These are phyloP conservation scores for Conus canariensis DNA, from an alignment of 2,888 invertebrate genomes.

Conservation along the genomic window DNA sequence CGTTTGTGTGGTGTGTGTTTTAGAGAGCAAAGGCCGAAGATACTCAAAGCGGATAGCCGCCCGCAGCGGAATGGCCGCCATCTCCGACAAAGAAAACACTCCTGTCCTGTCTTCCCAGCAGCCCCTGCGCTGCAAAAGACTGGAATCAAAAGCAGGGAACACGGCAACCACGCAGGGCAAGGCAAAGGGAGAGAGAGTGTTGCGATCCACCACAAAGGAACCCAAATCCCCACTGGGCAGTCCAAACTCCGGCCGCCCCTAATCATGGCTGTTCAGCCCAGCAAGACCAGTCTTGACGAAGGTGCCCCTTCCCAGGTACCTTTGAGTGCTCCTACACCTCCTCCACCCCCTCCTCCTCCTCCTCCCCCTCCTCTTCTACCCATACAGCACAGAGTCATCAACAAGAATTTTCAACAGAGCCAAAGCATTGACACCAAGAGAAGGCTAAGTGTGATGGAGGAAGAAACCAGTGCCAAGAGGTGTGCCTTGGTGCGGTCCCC, in stretches of 20 bases:
- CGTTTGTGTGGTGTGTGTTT: too few species aligned
- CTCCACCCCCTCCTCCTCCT: slow-evolving; percentile 36
- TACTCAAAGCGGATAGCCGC: slow-evolving; percentile 24
- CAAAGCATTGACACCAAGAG: not conserved
- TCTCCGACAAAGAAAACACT: slow-evolving; percentile 6
- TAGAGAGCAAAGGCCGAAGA: slow-evolving; percentile 33
- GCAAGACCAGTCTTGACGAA: not conserved
- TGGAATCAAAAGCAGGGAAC: not conserved
- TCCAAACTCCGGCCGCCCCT: not conserved
- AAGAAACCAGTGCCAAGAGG: not conserved
- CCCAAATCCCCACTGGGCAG: not conserved
- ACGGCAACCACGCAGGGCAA: not conserved
- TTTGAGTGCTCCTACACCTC: slow-evolving; percentile 57
- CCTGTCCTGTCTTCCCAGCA: slow-evolving; percentile 4
- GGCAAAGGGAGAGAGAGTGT: not conserved
- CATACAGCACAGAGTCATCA: slow-evolving; percentile 28
- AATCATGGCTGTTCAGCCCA: slow-evolving; percentile 8
- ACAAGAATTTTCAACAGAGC: not conserved
- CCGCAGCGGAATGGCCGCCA: not conserved
- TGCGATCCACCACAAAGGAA: not conserved
- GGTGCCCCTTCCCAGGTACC: slow-evolving; percentile 56
- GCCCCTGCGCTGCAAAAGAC: slow-evolving; percentile 35
- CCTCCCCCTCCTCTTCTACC: slow-evolving; percentile 1
- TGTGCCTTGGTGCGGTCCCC: not conserved
- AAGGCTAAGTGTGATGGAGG: not conserved